Conservation (phyloP, 2,113 vertebrate species). For the Vimba vimba region DNA sequence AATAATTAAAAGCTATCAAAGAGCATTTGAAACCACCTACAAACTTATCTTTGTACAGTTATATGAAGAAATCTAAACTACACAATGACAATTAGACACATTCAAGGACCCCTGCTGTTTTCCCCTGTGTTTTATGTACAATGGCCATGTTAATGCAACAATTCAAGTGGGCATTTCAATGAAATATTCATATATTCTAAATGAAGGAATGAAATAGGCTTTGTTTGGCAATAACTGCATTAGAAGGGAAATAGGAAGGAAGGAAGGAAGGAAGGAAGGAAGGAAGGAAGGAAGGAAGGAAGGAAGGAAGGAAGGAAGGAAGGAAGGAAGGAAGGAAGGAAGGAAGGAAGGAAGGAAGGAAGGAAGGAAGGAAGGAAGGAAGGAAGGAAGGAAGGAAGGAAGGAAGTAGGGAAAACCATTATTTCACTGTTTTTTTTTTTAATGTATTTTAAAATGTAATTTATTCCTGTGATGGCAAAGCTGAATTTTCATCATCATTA, state of each 20-base stretch:
- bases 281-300: background rate
- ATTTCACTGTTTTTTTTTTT: background rate
- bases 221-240: background rate
- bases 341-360: too few relatives aligned
- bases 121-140: background rate
- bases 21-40: background rate
- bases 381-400: too few relatives aligned
- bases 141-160: conserved; percentile 1
- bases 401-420: background rate
- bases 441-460: background rate
- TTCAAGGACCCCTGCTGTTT: conserved; percentile 14
- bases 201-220: background rate
- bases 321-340: background rate
- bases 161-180: background rate
- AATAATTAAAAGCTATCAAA: conserved; percentile 30
- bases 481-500: background rate
- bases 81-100: background rate
- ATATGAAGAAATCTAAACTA: background rate
- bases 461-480: background rate
- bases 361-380: too few relatives aligned
- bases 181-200: background rate
- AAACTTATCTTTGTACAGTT: background rate
- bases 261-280: background rate
- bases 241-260: conserved; percentile 11
- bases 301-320: background rate